Percentiles rank a stretch among this genome's conserved stretches.
Evolutionary conservation across 2,797 vertebrate genomes (phyloP).

Genomic region (Thalassophryne amazonica): DNA sequence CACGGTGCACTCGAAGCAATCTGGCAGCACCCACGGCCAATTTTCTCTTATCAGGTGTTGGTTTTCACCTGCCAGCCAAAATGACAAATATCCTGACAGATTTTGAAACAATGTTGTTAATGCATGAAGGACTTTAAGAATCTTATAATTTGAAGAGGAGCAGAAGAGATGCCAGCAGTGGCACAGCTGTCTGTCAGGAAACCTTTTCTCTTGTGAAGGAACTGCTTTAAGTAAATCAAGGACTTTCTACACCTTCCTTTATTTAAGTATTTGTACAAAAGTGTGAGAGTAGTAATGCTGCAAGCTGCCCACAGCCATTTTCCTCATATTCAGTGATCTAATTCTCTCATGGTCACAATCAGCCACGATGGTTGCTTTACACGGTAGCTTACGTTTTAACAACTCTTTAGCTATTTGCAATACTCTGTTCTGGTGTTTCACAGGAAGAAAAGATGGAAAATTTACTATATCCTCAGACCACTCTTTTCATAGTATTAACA

Average conservation of each 20-base stretch:
- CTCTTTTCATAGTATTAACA: too few species aligned
- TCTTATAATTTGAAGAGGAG: not conserved
- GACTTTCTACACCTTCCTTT: too few species aligned
- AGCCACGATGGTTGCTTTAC: slow-evolving; percentile 70
- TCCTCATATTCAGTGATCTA: too few species aligned
- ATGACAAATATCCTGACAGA: not conserved
- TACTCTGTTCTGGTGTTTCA: too few species aligned
- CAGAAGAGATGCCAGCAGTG: not conserved
- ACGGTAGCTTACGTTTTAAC: slow-evolving; percentile 58
- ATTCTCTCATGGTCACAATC: too few species aligned
- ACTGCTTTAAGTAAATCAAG: not conserved
- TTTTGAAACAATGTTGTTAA: not conserved
- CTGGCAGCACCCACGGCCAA: too few species aligned
- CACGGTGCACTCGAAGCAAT: too few species aligned
- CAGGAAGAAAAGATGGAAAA: too few species aligned
- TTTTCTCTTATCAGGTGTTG: not conserved
- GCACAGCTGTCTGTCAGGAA: not conserved
- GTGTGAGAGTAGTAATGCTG: slow-evolving; percentile 1
- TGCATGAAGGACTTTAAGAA: not conserved
- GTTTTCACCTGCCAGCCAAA: not conserved
- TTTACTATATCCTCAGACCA: too few species aligned
- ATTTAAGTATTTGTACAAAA: not conserved
- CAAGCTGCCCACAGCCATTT: slow-evolving; percentile 8
- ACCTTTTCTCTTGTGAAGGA: slow-evolving; percentile 7
- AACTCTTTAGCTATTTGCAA: too few species aligned